Evolutionary conservation across 2,888 invertebrate genomes (phyloP).

Genomic region (Stenolophus ochropezus): DNA sequence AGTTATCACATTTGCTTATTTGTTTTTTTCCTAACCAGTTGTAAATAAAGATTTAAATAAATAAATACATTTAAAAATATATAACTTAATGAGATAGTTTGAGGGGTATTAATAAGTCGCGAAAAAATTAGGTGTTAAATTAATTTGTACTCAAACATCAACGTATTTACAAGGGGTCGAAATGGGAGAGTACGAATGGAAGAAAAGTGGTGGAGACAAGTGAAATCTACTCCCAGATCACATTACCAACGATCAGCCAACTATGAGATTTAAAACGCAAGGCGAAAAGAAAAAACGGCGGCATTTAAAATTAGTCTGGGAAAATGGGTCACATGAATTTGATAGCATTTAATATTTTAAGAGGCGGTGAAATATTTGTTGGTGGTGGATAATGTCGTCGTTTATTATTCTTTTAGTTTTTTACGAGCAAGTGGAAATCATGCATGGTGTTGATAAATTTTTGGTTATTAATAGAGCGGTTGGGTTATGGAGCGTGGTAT

Average conservation of each 20-base stretch:
- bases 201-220: neutral
- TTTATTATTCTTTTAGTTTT: constrained; percentile 13
- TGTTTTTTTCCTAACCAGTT: too few species aligned
- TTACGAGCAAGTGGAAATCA: constrained; percentile 2
- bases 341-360: constrained; percentile 23
- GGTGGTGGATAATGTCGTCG: neutral
- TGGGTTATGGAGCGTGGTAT: neutral
- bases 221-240: neutral
- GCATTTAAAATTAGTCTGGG: neutral
- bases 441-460: neutral
- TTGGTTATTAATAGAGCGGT: neutral
- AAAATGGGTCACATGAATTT: constrained; percentile 2
- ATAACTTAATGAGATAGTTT: too few species aligned
- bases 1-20: too few species aligned
- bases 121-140: too few species aligned
- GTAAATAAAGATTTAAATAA: too few species aligned
- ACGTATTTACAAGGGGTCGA: neutral
- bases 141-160: too few species aligned
- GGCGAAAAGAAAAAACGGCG: neutral
- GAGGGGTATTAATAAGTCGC: too few species aligned
- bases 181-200: neutral
- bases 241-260: constrained; percentile 27
- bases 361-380: neutral
- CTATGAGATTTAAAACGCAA: neutral
- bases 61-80: too few species aligned